Evolutionary conservation across 2,888 invertebrate genomes (phyloP).

Genomic region (Dusona sp.): DNA sequence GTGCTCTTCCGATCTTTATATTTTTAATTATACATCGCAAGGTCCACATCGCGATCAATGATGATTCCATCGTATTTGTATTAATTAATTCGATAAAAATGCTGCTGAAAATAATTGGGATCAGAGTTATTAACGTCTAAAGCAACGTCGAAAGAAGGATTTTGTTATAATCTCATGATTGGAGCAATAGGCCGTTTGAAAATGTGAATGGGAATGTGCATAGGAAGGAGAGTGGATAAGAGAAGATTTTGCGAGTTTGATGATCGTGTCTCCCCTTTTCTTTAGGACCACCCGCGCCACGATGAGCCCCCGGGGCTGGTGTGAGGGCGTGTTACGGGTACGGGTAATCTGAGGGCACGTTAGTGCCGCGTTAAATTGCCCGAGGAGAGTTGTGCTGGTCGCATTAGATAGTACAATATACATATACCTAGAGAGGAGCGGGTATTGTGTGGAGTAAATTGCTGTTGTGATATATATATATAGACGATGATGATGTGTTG

Average conservation of each 20-base stretch:
- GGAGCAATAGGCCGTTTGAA: conserved; percentile 35
- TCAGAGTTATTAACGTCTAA: not conserved
- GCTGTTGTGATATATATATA: conserved; percentile 20
- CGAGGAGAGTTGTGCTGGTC: conserved; percentile 75
- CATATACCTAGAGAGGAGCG: conserved; percentile 26
- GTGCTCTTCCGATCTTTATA: no score
- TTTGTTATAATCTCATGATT: conserved; percentile 9
- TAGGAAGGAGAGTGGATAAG: not conserved
- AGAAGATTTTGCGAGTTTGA: conserved; percentile 40
- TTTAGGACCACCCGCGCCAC: conserved; percentile 62
- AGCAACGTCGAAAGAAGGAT: not conserved
- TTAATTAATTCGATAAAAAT: not conserved
- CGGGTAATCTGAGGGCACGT: conserved; percentile 80
- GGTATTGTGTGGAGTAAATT: conserved; percentile 38
- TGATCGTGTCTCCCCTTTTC: conserved; percentile 59
- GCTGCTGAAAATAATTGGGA: not conserved
- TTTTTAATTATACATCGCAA: not conserved
- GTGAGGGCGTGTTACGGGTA: conserved; percentile 69
- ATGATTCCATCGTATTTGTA: not conserved
- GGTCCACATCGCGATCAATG: not conserved
- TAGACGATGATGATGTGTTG: conserved; percentile 40
- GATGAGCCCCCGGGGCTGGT: conserved; percentile 55
- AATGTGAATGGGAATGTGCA: conserved; percentile 5
- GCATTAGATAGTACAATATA: conserved; percentile 46
- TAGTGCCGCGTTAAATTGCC: conserved; percentile 82